phyloP scores from a whole-genome alignment of 2,888 invertebrate genomes.

The Rhogogaster chlorosoma region DNA sequence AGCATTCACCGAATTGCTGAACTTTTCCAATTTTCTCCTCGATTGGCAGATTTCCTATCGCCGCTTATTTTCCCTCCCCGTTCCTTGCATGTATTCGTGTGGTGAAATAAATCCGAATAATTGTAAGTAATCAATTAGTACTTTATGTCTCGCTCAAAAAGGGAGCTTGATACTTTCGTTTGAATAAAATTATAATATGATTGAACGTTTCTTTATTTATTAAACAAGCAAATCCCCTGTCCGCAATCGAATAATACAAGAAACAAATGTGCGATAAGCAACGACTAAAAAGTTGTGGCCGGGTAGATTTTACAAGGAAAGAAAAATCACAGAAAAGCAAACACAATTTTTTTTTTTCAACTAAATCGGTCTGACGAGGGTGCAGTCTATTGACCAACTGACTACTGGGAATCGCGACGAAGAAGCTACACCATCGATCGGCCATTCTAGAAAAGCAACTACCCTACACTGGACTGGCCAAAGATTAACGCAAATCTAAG shows the following conservation, averaged over 20 bases:
- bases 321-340: neutral
- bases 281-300: neutral
- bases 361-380: neutral
- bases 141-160: neutral
- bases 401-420: slow-evolving; percentile 12
- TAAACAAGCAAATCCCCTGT: neutral
- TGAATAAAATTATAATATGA: neutral
- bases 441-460: neutral
- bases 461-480: slow-evolving; percentile 25
- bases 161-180: neutral
- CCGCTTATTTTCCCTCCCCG: neutral
- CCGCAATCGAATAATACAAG: neutral
- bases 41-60: slow-evolving; percentile 60
- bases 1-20: slow-evolving; percentile 60
- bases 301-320: neutral
- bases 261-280: neutral
- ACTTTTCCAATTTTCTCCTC: slow-evolving; percentile 65
- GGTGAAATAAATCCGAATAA: slow-evolving; percentile 11
- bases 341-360: neutral
- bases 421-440: slow-evolving; percentile 41
- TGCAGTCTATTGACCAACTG: slow-evolving; percentile 9
- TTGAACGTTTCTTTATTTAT: neutral
- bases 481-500: slow-evolving; percentile 48
- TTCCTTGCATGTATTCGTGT: neutral
- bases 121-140: neutral